Base-by-base conservation (phyloP, 1,140 invertebrate genomes). In the Littorina saxatilis region DNA sequence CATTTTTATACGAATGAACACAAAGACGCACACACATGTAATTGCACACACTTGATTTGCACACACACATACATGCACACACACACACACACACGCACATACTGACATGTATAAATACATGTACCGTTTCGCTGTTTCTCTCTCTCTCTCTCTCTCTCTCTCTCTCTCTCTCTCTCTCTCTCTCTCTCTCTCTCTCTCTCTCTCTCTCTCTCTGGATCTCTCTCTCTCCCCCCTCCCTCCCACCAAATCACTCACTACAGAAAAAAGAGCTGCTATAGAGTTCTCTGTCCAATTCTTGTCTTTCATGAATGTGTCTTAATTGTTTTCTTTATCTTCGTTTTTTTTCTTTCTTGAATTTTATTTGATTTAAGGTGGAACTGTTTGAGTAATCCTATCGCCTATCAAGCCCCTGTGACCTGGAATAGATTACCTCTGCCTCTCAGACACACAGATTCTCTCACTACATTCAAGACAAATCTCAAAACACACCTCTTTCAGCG, bases 91-190 rank as follows among this genome's bases (percentile, higher is more conserved):
- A 47, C n/a, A 58, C n/a, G 23, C 55, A 27, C 55, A 58, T 23
- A 58, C 55, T 15, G 4, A 58, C 55, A 58, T 23, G n/a, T 17
- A n/a, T n/a, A n/a, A n/a, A 50, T 20, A 20, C 20, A 50, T 11
- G 20, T 50, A 20, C 9, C 20, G 47, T 50, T 50, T 58, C 27
- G 20, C 55, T 58, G 7, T 58, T n/a, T 58, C 23, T 58, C 55
- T 58, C 23, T 58, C 55, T 58, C 55, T 58, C 55, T n/a, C 55
- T n/a, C 55, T n/a, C 23, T 58, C 55, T 58, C 73, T 43, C 7
- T 58, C 55, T 58, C 55, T 58, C 55, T 58, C 55, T 58, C 23
- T 58, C 55, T 58, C 55, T 58, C 9, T 58, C 55, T 58, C 23
- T 58, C 55, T 23, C 27, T 23, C 23, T 23, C 55, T 58, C 23